Base-by-base conservation (phyloP, 2,888 invertebrate genomes). In the Hirtodrosophila histrioides region DNA sequence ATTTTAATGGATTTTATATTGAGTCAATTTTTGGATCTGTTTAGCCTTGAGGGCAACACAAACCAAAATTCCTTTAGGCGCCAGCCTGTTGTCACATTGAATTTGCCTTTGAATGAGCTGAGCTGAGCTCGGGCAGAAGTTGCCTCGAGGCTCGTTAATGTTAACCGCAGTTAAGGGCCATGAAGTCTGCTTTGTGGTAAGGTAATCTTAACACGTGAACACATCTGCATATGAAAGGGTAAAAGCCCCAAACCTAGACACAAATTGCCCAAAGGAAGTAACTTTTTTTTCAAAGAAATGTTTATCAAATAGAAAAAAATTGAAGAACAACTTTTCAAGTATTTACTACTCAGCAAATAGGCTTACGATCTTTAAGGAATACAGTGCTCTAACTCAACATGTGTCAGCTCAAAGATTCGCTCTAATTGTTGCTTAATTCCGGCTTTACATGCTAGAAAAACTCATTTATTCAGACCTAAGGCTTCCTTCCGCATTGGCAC, bases 1-100 rank as follows among this genome's bases (percentile, higher is more conserved):
- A 80, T 81, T 83, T 81, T 81, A 81, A 81, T 81, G 86, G 81
- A 80, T 81, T 81, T 80, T 86, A 69, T 80, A 81, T 81, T 80
- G 86, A 86, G 84, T 65, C 70, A 64, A 67, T 65, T 73, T 86
- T 49, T 40, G 61, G 48, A 27, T 65, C 39, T 62, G 24, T 37
- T 50, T 37, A 29, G 40, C 51, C 43, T 40, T 27, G 6, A 36
- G 45, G 27, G 11, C n/a, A 7, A 31, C 31, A 31, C 31, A 31
- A 12, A 29, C n/a, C n/a, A 41, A 40, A 60, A 54, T 67, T 46
- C 54, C 77, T 68, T 66, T 3, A 44, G 75, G 69, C 73, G 53
- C 7, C 65, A 58, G 63, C 53, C 63, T 64, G 54, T 67, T 83
- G 84, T 81, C 81, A 71, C 80, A 80, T 86, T 74, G 81, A 83